Conservation (phyloP, 37 sponge, comb jelly and placozoan genomes). For the Cliona cf. orientalis region DNA sequence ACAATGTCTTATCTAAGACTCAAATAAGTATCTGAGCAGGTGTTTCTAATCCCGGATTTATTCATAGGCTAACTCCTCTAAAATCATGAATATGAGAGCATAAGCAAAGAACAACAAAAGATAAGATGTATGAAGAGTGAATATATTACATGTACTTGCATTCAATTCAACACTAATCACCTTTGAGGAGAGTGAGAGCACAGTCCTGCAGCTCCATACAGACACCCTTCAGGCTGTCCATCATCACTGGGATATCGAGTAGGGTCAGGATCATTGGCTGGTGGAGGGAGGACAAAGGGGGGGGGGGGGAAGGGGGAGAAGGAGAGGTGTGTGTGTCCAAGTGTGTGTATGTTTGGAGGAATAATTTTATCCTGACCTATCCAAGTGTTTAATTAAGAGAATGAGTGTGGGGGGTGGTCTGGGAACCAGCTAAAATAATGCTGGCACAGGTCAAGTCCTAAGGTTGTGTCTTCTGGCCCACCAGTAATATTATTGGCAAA, state of each 20-base stretch:
- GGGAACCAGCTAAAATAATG: not conserved
- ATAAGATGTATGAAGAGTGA: too few relatives aligned
- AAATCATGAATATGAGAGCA: not conserved
- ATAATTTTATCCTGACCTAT: too few relatives aligned
- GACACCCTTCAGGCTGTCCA: constrained; percentile 86
- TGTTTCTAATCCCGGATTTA: too few relatives aligned
- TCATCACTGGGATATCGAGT: constrained; percentile 90
- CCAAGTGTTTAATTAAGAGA: too few relatives aligned
- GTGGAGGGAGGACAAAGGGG: not conserved
- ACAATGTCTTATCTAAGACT: not conserved
- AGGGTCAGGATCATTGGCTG: constrained; percentile 83
- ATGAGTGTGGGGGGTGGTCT: not conserved
- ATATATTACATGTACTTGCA: too few relatives aligned
- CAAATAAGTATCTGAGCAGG: not conserved
- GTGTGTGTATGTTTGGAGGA: not conserved
- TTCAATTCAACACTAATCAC: constrained; percentile 28
- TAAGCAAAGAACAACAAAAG: too few relatives aligned
- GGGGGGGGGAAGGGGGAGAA: not conserved
- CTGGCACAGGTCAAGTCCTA: too few relatives aligned
- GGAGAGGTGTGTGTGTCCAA: too few relatives aligned
- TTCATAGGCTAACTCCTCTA: not conserved
- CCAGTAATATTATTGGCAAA: too few relatives aligned
- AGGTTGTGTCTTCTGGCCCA: too few relatives aligned
- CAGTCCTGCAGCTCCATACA: constrained; percentile 98
- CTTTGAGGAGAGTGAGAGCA: constrained; percentile 88